These are phyloP conservation scores for Dexiosoma caninum DNA, from an alignment of 2,888 invertebrate genomes.

Conservation along the genomic window DNA sequence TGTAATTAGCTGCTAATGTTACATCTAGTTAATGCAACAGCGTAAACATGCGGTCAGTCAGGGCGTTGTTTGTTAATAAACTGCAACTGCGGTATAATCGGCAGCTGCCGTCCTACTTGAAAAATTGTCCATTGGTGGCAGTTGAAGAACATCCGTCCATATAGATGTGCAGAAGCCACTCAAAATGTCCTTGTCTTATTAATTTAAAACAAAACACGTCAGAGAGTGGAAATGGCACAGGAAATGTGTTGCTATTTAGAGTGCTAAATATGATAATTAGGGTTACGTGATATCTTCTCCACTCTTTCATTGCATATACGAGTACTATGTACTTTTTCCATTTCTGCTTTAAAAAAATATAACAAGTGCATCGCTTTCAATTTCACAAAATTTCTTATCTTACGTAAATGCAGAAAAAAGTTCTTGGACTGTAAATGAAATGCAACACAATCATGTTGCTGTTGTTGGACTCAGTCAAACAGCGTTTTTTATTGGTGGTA, in stretches of 20 bases:
- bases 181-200: slow-evolving; percentile 68
- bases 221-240: not conserved
- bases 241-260: slow-evolving; percentile 73
- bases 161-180: slow-evolving; percentile 27
- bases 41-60: slow-evolving; percentile 46
- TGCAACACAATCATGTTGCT: slow-evolving; percentile 22
- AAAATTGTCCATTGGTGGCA: not conserved
- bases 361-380: slow-evolving; percentile 45
- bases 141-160: slow-evolving; percentile 10
- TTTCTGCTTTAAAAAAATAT: slow-evolving; percentile 7
- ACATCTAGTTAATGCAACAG: slow-evolving; percentile 57
- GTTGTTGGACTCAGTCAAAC: slow-evolving; percentile 27
- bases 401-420: slow-evolving; percentile 18
- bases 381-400: slow-evolving; percentile 37
- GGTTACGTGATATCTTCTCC: slow-evolving; percentile 71
- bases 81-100: slow-evolving; percentile 4
- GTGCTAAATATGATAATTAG: slow-evolving; percentile 77
- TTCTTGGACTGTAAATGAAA: not conserved
- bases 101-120: slow-evolving; percentile 25
- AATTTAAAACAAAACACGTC: slow-evolving; percentile 10
- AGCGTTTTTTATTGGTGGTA: not conserved
- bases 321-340: not conserved
- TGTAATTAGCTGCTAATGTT: slow-evolving; percentile 72
- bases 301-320: slow-evolving; percentile 14
- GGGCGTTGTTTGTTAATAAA: slow-evolving; percentile 47